phyloP scores from a whole-genome alignment of 2,797 vertebrate genomes.

The Galaxias olidus region DNA sequence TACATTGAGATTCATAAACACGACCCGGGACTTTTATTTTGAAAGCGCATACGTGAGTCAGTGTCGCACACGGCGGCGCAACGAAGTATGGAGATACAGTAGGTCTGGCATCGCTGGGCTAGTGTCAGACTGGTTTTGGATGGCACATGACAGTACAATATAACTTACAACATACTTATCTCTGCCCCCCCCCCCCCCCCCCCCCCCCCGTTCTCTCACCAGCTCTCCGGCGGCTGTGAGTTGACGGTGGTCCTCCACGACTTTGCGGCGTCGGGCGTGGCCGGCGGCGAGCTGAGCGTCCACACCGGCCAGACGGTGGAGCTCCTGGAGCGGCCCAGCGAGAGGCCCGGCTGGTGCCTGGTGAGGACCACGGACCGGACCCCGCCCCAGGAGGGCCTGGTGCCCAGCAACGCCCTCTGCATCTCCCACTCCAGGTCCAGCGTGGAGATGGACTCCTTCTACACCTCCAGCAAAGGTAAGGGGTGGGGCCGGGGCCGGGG shows the following conservation, averaged over 20 bases:
- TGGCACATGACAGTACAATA: no score
- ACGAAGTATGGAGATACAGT: no score
- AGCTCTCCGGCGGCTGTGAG: conserved; percentile 97
- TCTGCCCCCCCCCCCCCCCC: background rate
- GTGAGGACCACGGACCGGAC: conserved; percentile 90
- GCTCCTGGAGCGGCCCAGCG: conserved; percentile 89
- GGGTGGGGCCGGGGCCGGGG: background rate
- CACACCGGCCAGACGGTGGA: conserved; percentile 96
- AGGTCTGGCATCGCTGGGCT: no score
- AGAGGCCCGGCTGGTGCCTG: conserved; percentile 93
- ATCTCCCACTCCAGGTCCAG: conserved; percentile 97
- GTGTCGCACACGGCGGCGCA: no score
- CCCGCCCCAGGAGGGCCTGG: conserved; percentile 91
- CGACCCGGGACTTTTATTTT: no score
- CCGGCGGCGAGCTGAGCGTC: conserved; percentile 80
- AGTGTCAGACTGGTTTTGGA: no score
- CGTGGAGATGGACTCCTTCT: conserved; percentile 96
- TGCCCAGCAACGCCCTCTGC: conserved; percentile 90
- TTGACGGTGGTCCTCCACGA: conserved; percentile 95
- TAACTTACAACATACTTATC: background rate
- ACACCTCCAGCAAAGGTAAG: conserved; percentile 80
- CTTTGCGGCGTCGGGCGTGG: conserved; percentile 82
- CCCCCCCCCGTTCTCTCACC: background rate
- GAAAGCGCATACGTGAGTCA: no score
- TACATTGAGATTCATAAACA: no score